These are phyloP conservation scores for Gobio occitaniae DNA, from an alignment of 2,797 vertebrate species.

Conservation along the genomic window DNA sequence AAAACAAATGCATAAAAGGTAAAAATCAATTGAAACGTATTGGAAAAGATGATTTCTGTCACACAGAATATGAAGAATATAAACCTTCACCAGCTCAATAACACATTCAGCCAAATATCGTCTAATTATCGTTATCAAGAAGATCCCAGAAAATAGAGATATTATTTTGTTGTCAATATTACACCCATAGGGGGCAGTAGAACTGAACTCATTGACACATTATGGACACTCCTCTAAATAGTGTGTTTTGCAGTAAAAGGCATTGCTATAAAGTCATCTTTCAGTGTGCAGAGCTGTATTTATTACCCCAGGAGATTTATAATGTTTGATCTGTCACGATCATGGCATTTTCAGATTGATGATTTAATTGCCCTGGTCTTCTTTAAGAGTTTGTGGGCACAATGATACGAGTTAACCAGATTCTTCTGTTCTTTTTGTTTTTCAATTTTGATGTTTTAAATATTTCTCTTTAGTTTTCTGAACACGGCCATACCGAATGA, in stretches of 20 bases:
- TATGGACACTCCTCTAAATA: constrained; percentile 13
- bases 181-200: neutral
- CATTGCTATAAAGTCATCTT: neutral
- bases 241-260: neutral
- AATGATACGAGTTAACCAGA: neutral
- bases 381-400: neutral
- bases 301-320: neutral
- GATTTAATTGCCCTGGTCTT: neutral
- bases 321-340: neutral
- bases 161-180: too few species aligned
- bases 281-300: neutral
- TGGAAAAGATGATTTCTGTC: too few species aligned
- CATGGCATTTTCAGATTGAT: neutral
- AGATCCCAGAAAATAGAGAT: too few species aligned
- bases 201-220: neutral
- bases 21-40: too few species aligned
- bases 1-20: too few species aligned
- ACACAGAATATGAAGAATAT: too few species aligned
- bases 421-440: too few species aligned
- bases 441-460: neutral
- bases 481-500: neutral
- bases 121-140: too few species aligned
- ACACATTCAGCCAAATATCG: too few species aligned
- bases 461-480: neutral
- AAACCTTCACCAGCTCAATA: too few species aligned